phyloP scores from a whole-genome alignment of 2,888 invertebrate genomes.

The Cerastis leucographa region DNA sequence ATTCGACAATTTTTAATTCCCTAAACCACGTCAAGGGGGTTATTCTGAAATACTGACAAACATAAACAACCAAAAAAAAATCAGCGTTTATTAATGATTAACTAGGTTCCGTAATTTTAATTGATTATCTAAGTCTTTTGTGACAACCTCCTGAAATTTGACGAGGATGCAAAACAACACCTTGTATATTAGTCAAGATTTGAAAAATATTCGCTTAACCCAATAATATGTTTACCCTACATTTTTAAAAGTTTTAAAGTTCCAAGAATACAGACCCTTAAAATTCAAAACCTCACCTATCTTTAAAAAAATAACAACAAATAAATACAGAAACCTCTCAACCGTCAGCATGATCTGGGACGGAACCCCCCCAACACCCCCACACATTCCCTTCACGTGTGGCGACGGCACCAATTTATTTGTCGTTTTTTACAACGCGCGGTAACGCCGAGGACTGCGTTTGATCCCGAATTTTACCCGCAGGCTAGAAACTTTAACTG shows the following conservation, averaged over 20 bases:
- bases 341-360: conserved; percentile 17
- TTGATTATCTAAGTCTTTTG: too few relatives aligned
- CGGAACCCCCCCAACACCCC: conserved; percentile 16
- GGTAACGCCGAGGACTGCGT: conserved; percentile 39
- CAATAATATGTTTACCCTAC: background rate
- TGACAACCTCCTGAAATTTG: too few relatives aligned
- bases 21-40: too few relatives aligned
- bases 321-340: conserved; percentile 2
- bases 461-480: conserved; percentile 63
- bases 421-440: conserved; percentile 60
- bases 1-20: too few relatives aligned
- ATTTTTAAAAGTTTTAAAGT: background rate
- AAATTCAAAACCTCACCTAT: background rate
- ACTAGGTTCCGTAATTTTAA: too few relatives aligned
- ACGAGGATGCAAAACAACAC: too few relatives aligned
- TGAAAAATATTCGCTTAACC: background rate
- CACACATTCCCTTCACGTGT: conserved; percentile 13
- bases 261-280: background rate
- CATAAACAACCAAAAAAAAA: too few relatives aligned
- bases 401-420: conserved; percentile 58
- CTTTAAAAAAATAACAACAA: conserved; percentile 12
- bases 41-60: too few relatives aligned
- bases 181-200: too few relatives aligned
- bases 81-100: too few relatives aligned
- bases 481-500: conserved; percentile 21